Conservation (phyloP, 2,797 vertebrate genomes). For the Microchirus variegatus region DNA sequence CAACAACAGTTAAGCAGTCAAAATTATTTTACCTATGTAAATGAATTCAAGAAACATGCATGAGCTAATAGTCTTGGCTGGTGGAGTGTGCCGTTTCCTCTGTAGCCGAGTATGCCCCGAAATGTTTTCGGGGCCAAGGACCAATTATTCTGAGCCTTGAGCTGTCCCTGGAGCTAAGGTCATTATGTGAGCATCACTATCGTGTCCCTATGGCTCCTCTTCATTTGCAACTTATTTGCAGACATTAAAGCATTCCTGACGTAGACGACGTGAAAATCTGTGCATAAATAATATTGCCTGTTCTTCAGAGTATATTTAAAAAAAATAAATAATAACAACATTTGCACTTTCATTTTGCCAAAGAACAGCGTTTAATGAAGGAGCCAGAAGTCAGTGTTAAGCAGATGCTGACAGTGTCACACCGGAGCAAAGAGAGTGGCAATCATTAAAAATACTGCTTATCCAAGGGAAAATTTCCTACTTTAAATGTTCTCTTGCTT, state of each 20-base stretch:
- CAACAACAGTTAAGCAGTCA: no score
- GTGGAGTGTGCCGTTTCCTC: conserved; percentile 52
- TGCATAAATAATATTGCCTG: conserved; percentile 26
- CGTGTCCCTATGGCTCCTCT: conserved; percentile 58
- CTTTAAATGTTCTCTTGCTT: conserved; percentile 78
- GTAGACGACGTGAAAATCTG: conserved; percentile 14
- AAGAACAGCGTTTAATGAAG: conserved; percentile 52
- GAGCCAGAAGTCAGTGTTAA: conserved; percentile 66
- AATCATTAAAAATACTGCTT: conserved; percentile 85
- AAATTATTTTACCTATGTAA: conserved; percentile 65
- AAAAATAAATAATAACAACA: conserved; percentile 67
- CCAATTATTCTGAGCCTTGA: conserved; percentile 76
- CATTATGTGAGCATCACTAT: conserved; percentile 73
- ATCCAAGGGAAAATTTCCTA: conserved; percentile 80
- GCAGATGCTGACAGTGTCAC: conserved; percentile 65
- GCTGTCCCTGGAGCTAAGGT: conserved; percentile 66
- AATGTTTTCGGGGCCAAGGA: conserved; percentile 72
- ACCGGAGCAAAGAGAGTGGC: conserved; percentile 45
- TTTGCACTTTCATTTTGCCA: conserved; percentile 55
- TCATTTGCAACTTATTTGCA: conserved; percentile 71
- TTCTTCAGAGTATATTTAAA: conserved; percentile 20
- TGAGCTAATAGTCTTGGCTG: conserved; percentile 55
- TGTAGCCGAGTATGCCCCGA: conserved; percentile 69
- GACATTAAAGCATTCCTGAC: conserved; percentile 46
- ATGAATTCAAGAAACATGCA: conserved; percentile 66